Conservation (phyloP, 2,113 vertebrate species). For the Dromaius novaehollandiae region DNA sequence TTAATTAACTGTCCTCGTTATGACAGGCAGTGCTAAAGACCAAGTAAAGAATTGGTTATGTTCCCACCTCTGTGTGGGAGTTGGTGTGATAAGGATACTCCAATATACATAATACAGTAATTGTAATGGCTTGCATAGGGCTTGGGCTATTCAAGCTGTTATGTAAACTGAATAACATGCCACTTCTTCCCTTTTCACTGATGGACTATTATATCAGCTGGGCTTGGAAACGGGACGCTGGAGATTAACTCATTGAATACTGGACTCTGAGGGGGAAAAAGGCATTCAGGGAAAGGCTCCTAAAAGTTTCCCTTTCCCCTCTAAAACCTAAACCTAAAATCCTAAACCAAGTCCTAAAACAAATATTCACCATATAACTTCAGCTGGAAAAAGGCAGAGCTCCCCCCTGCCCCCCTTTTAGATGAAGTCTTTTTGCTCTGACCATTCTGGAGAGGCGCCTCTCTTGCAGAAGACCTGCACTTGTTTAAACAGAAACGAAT, state of each 20-base stretch:
- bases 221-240: not conserved
- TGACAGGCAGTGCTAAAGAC: slow-evolving; percentile 20
- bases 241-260: not conserved
- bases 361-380: not conserved
- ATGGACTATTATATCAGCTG: slow-evolving; percentile 15
- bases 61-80: not conserved
- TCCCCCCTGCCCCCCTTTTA: not conserved
- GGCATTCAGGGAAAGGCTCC: not conserved
- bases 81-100: slow-evolving; percentile 33
- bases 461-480: slow-evolving; percentile 51
- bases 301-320: not conserved
- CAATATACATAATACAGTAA: not conserved
- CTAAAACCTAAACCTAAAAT: not conserved
- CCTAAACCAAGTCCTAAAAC: not conserved
- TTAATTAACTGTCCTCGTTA: slow-evolving; percentile 37
- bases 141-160: slow-evolving; percentile 10
- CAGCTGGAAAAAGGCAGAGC: not conserved
- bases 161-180: slow-evolving; percentile 37
- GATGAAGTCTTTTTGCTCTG: not conserved
- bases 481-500: slow-evolving; percentile 29
- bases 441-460: slow-evolving; percentile 22
- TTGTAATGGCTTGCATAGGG: not conserved
- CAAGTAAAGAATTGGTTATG: slow-evolving; percentile 20
- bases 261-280: too few relatives aligned
- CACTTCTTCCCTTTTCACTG: slow-evolving; percentile 22